Evolutionary conservation across 2,113 vertebrate species (phyloP), one percentile per base, ranked within the genome.

Genomic region (Asarcornis scutulata): DNA sequence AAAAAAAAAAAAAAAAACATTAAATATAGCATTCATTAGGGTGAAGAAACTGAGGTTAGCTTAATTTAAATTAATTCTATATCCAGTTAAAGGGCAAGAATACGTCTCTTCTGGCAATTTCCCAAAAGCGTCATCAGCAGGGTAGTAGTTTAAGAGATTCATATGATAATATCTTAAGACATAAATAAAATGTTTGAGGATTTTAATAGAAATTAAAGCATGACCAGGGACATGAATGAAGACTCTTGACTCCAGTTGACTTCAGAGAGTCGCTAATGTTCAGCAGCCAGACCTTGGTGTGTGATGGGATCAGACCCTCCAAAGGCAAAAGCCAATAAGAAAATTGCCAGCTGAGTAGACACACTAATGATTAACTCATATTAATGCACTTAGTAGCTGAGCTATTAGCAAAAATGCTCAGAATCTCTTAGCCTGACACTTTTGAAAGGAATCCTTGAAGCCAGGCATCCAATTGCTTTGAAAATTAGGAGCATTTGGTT

Each of bases 291-390:
- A 79, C 83, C 40, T 55, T 48, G 44, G 44, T 78, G 40, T 68
- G 79, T 91, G 81, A 76, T 8, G 3, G 80, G 73, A 76, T 96
- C 88, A 72, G 58, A 82, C 31, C 48, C 58, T 76, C 31, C 60
- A 72, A 56, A 96, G 64, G 52, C 48, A 97, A 86, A 90, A 93
- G 58, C 26, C 88, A 93, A 16, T 73, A 56, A 86, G 76, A 46
- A 84, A 94, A 89, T 91, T 87, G 62, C 36, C 42, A 73, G 50
- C 62, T 92, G 81, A 74, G 77, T 23, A 91, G 77, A 82, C 67
- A 86, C 58, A 66, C 8, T 79, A 59, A 72, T 89, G 25, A 84
- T 92, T 91, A 91, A 79, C 25, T 87, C 21, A 6, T 94, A 68
- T 69, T 79, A 89, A 83, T 66, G n/a, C 7, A 84, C 81, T 44